Percentiles rank a stretch among this genome's conserved stretches.
Conservation (phyloP, 2,888 invertebrate genomes). For the Lepidochitona cinerea region DNA sequence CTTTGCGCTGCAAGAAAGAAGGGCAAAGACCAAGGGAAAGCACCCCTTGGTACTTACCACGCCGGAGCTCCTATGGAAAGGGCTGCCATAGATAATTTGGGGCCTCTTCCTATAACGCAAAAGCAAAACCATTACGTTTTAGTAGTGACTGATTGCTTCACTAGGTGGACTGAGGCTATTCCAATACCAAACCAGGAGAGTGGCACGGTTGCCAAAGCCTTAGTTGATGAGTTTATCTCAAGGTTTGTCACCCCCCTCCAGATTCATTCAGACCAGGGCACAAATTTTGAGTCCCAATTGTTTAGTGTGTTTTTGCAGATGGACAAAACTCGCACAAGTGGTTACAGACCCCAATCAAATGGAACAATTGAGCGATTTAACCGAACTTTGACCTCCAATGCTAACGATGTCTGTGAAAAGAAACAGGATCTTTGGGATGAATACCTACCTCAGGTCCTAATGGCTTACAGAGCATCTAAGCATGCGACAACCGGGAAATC, state of each 20-base stretch:
- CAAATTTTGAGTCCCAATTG: slow-evolving; percentile 29
- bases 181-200: slow-evolving; percentile 27
- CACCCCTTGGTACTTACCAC: not conserved
- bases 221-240: slow-evolving; percentile 27
- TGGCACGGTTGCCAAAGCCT: slow-evolving; percentile 26
- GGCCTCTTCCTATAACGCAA: slow-evolving; percentile 12
- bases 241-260: slow-evolving; percentile 24
- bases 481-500: slow-evolving; percentile 27
- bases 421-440: slow-evolving; percentile 23
- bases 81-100: slow-evolving; percentile 21
- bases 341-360: slow-evolving; percentile 20
- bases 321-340: slow-evolving; percentile 27
- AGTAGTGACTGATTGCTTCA: slow-evolving; percentile 27
- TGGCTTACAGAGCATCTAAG: slow-evolving; percentile 31
- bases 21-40: slow-evolving; percentile 12
- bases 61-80: slow-evolving; percentile 17
- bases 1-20: slow-evolving; percentile 17
- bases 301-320: slow-evolving; percentile 29
- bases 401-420: slow-evolving; percentile 12
- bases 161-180: slow-evolving; percentile 24
- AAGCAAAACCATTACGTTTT: slow-evolving; percentile 17
- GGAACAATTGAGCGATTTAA: slow-evolving; percentile 24
- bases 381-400: slow-evolving; percentile 27
- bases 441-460: slow-evolving; percentile 21
- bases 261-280: slow-evolving; percentile 29